A percentile compares a stretch with the other conserved stretches of the same genome.
phyloP scores from a whole-genome alignment of 2,113 vertebrate genomes.

The Scortum barcoo region DNA sequence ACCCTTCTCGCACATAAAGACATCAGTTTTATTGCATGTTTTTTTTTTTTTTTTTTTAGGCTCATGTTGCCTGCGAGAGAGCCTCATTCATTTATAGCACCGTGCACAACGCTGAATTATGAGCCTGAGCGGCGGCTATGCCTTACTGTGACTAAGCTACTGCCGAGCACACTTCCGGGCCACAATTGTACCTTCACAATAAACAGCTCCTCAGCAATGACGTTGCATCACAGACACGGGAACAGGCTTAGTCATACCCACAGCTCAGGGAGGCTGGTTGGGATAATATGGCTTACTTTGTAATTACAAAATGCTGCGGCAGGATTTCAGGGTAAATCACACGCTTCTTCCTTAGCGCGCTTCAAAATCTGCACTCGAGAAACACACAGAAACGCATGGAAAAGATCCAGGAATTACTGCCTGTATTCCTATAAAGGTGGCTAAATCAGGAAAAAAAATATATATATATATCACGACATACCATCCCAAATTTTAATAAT shows the following conservation, averaged over 20 bases:
- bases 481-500: background rate
- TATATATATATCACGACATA: background rate
- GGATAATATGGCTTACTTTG: conserved; percentile 72
- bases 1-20: conserved; percentile 12
- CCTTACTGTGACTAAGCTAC: conserved; percentile 69
- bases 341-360: conserved; percentile 15
- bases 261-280: conserved; percentile 59
- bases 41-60: conserved; percentile 24
- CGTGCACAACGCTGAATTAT: conserved; percentile 34
- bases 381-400: conserved; percentile 24
- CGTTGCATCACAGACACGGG: conserved; percentile 57
- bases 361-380: conserved; percentile 32
- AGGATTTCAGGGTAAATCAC: conserved; percentile 69
- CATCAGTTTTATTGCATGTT: conserved; percentile 37
- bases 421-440: background rate
- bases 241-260: conserved; percentile 75
- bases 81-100: conserved; percentile 35
- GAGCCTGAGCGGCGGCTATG: conserved; percentile 39
- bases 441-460: background rate
- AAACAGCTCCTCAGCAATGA: conserved; percentile 58
- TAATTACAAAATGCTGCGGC: conserved; percentile 69
- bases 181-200: conserved; percentile 57
- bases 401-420: conserved; percentile 2
- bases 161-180: conserved; percentile 56
- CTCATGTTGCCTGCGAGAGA: conserved; percentile 12